Evolutionary conservation across 2,888 invertebrate species (phyloP).

Genomic region (Cataglyphis livida): DNA sequence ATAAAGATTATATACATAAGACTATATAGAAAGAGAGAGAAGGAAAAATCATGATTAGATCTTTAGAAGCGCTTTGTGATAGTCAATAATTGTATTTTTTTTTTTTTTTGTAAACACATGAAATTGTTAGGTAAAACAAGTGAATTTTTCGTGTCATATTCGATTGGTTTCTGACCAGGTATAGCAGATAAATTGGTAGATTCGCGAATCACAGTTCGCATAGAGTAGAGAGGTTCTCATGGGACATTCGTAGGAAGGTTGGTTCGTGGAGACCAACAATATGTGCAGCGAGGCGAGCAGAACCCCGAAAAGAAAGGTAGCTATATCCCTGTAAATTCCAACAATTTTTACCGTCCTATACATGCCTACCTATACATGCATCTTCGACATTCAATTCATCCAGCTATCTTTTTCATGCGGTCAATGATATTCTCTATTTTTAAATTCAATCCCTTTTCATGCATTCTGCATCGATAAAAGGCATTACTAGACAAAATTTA

Average conservation of each 20-base stretch:
- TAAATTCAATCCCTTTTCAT: constrained; percentile 31
- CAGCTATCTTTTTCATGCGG: constrained; percentile 24
- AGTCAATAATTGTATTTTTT: constrained; percentile 30
- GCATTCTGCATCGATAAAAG: constrained; percentile 24
- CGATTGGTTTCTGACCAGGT: constrained; percentile 34
- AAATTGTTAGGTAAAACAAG: constrained; percentile 32
- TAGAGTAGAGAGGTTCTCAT: constrained; percentile 55
- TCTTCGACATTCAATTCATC: constrained; percentile 41
- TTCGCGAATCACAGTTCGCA: constrained; percentile 56
- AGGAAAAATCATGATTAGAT: not conserved
- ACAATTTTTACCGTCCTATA: constrained; percentile 35
- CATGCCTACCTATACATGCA: not conserved
- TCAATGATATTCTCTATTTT: constrained; percentile 41
- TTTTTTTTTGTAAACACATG: constrained; percentile 3
- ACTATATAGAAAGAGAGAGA: not conserved
- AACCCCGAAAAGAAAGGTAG: constrained; percentile 49
- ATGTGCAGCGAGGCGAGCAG: constrained; percentile 34
- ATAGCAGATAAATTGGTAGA: constrained; percentile 60
- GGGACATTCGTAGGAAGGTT: constrained; percentile 52
- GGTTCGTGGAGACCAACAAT: constrained; percentile 38
- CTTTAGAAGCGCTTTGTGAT: not conserved
- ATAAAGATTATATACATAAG: not conserved
- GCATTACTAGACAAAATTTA: constrained; percentile 35
- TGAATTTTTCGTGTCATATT: constrained; percentile 54
- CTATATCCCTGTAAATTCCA: constrained; percentile 57